Percentiles rank a stretch among this genome's conserved stretches.
phyloP scores from a whole-genome alignment of 2,113 vertebrate species.

The Saguinus midas region DNA sequence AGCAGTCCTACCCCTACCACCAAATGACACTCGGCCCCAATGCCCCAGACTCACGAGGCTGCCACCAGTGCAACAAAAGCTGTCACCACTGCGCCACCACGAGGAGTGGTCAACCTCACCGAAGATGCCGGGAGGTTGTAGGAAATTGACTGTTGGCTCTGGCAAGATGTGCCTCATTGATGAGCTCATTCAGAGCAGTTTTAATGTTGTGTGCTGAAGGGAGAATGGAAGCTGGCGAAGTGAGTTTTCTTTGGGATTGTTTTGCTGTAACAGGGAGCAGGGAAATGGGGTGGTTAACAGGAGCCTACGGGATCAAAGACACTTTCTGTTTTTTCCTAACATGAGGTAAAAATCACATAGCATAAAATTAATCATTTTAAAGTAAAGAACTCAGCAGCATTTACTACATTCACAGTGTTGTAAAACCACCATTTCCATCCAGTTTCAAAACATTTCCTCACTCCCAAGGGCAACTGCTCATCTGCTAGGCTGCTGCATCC shows the following conservation, averaged over 20 bases:
- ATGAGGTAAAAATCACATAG: background rate
- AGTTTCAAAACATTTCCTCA: background rate
- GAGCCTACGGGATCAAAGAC: background rate
- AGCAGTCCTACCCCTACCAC: background rate
- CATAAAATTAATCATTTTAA: background rate
- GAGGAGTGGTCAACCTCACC: background rate
- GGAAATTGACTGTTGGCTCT: background rate
- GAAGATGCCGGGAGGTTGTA: background rate
- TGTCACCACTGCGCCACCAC: background rate
- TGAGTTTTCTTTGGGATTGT: background rate
- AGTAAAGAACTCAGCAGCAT: background rate
- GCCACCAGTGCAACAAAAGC: background rate
- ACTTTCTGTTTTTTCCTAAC: background rate
- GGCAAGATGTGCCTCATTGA: background rate
- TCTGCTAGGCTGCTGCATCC: rapidly evolving
- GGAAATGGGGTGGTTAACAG: background rate
- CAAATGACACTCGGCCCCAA: no score
- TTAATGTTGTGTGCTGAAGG: background rate
- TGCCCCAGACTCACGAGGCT: no score
- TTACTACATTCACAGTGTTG: no score
- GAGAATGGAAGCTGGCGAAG: background rate
- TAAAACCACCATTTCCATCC: no score
- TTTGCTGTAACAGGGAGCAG: background rate
- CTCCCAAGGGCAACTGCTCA: background rate
- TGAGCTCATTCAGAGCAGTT: background rate